These are phyloP conservation scores for Seriola rivoliana DNA, from an alignment of 2,113 vertebrate genomes.

Conservation along the genomic window DNA sequence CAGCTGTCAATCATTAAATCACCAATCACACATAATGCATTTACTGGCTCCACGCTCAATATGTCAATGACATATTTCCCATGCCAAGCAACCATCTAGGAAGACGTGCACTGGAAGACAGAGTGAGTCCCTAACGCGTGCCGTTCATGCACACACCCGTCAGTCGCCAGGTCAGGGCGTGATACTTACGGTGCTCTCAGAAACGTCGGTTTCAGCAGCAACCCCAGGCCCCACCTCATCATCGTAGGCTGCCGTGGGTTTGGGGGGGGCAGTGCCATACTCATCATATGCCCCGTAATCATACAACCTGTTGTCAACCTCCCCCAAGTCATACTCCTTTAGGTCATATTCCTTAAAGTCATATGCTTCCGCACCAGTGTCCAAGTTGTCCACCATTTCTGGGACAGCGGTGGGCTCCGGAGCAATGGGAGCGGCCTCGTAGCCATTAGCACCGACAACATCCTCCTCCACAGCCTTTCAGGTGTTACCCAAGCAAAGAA, in stretches of 20 bases:
- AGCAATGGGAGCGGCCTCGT: slow-evolving; percentile 88
- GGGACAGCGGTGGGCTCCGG: slow-evolving; percentile 86
- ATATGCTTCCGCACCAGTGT: slow-evolving; percentile 88
- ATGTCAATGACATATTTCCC: slow-evolving; percentile 66
- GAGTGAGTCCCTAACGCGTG: slow-evolving; percentile 43
- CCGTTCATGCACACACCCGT: slow-evolving; percentile 71
- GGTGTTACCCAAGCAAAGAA: slow-evolving; percentile 81
- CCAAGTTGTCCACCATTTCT: slow-evolving; percentile 69
- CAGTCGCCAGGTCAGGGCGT: slow-evolving; percentile 37
- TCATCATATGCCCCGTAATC: slow-evolving; percentile 93
- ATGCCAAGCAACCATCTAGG: slow-evolving; percentile 63
- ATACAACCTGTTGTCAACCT: slow-evolving; percentile 89
- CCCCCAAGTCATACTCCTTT: slow-evolving; percentile 83
- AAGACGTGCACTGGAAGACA: slow-evolving; percentile 53
- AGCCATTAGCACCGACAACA: slow-evolving; percentile 90
- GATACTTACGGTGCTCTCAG: slow-evolving; percentile 93
- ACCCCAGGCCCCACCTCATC: slow-evolving; percentile 95
- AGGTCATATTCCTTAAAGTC: slow-evolving; percentile 95
- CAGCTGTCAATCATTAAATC: slow-evolving; percentile 19
- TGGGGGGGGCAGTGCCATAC: slow-evolving; percentile 90
- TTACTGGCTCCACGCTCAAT: slow-evolving; percentile 44
- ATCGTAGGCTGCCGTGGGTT: slow-evolving; percentile 83
- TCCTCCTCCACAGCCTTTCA: slow-evolving; percentile 93
- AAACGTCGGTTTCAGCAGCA: slow-evolving; percentile 94
- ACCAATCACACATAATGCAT: slow-evolving; percentile 13